Evolutionary conservation across 2,113 vertebrate genomes (phyloP), one percentile per base, ranked within the genome.

Genomic region (Blennius ocellaris): DNA sequence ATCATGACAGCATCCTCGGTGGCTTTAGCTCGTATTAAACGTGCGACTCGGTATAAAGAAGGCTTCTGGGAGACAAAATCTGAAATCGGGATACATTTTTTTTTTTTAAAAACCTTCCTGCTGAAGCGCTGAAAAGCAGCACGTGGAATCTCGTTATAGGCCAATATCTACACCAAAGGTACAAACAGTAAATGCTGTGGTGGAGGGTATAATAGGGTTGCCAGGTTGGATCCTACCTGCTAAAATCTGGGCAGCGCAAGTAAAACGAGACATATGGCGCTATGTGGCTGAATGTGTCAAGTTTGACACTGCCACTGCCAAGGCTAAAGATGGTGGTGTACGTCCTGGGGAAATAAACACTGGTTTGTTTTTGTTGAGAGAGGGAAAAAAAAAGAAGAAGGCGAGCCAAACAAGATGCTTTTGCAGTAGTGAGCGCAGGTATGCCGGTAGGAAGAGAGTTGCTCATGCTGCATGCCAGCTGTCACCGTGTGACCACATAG

Each of bases 181-280:
- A n/a, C 51, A 58, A 11, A 75, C 71, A 48, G 52, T 10, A 4
- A 15, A n/a, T 14, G 49, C 7, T 54, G 43, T 39, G 15, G 52
- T 14, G 58, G 58, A 16, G 48, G 37, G 48, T 17, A 17, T 5
- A 6, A 12, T 45, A 36, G 47, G 61, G 67, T 71, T 82, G 56
- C 82, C 82, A 75, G 61, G 53, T 69, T 74, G 81, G 71, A 79
- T 70, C 50, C 47, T 78, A 60, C 72, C 76, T 82, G 54, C 55
- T 54, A 16, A 61, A 78, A 50, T 72, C 56, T 72, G 73, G 65
- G 76, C 55, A 70, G 68, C 11, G 47, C 41, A 45, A 65, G 61
- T 54, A 48, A 69, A 69, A 39, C n/a, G 55, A 51, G 52, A 73
- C 78, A 84, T 69, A 64, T 68, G 70, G 73, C 54, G 37, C 57